Evolutionary conservation across 2,797 vertebrate genomes (phyloP), one percentile per base, ranked within the genome.

Genomic region (Arctocebus calabarensis): DNA sequence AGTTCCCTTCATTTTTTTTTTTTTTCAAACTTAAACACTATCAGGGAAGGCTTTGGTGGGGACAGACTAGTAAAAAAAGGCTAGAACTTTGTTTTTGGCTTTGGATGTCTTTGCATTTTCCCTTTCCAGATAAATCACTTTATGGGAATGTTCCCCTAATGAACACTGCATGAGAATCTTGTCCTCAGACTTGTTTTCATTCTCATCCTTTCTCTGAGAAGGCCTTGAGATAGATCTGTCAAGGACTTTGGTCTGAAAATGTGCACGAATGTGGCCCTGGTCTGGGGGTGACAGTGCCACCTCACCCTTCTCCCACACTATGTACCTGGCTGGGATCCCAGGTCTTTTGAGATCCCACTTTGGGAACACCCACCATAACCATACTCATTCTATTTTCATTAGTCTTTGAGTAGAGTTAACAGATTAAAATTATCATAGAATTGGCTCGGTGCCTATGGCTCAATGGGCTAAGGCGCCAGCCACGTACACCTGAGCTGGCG

Each of bases 221-320:
- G 16, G 48, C 70, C 12, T 32, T 16, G 16, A 22, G 34, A 40
- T 22, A 32, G 3, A 43, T 52, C n/a, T 5, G 75, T 29, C 19
- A 61, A 11, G 40, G 29, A 43, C 87, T 34, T n/a, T 40, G 23
- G 45, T 37, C 62, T 34, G 40, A 19, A 29, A 25, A 29, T 0
- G 1, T 8, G 34, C 5, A 2, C 19, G 48, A 13, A 32, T 0
- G 4, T 5, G 14, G 55, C 7, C 27, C n/a, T 11, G 16, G 62
- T 48, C 40, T 3, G 11, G 7, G 5, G 29, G 87, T 22, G 52
- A 61, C 27, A 0, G 62, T 22, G 32, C 19, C 4, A 3, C 27
- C 17, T 37, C 40, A 2, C 27, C 62, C 43, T 59, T 48, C 7
- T 70, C 23, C 27, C 20, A 11, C 3, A 40, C 7, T 32, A 3